These are phyloP conservation scores for Eira barbara DNA, from an alignment of 2,113 vertebrate genomes.

Conservation along the genomic window DNA sequence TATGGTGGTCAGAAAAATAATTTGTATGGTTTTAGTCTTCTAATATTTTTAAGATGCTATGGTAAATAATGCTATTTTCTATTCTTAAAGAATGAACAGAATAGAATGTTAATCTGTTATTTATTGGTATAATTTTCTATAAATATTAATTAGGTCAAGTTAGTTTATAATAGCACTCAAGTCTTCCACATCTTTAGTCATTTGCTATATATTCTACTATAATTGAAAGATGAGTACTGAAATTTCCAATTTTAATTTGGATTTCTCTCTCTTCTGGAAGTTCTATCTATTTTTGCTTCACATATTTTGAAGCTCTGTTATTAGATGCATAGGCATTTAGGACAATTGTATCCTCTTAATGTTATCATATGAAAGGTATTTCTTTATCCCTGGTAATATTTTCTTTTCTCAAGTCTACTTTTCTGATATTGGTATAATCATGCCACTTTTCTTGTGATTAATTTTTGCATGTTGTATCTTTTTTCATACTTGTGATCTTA, in stretches of 20 bases:
- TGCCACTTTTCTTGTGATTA: neutral
- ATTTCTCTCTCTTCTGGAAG: neutral
- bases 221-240: neutral
- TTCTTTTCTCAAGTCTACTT: neutral
- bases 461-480: neutral
- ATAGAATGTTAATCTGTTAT: neutral
- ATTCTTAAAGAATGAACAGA: neutral
- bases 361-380: neutral
- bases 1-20: neutral
- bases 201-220: neutral
- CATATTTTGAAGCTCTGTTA: neutral
- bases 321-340: neutral
- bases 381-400: neutral
- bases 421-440: neutral
- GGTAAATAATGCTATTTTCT: neutral
- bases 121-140: neutral
- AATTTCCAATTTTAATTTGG: neutral
- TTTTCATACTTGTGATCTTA: neutral
- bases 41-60: neutral
- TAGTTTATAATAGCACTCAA: neutral
- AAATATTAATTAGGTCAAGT: neutral
- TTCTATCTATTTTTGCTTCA: neutral
- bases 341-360: neutral
- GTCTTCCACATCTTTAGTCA: neutral
- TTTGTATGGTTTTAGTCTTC: neutral